Base-by-base conservation (phyloP, 1,140 invertebrate species). In the Brachionus manjavacas region DNA sequence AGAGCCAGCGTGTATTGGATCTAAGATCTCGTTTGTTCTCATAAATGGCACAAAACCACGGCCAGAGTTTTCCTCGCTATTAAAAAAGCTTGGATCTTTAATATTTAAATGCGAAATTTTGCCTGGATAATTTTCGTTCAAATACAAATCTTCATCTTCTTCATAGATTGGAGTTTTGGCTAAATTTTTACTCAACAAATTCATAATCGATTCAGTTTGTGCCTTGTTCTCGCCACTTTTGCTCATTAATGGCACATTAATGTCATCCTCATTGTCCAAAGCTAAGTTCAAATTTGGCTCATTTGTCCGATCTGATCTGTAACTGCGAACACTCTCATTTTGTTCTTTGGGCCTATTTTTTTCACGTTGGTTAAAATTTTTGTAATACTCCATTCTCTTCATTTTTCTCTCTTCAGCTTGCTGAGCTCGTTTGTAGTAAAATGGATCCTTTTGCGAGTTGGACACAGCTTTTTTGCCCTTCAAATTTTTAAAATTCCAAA, bases 31-130 rank as follows among this genome's bases (percentile, higher is more conserved):
- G 68, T 86, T 86, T 28, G 88, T 89, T 66, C 89, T 85, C 35
- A 87, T 87, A 86, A 89, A 89, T 31, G 89, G 89, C 35, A 89
- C 85, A 86, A 89, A 89, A 16, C 89, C 87, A 43, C 35, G 43
- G 11, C 85, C 66, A 25, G 78, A 80, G 20, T 39, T 52, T 16
- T 23, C 25, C 12, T 64, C 52, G 16, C 14, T 28, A 81, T 23
- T 81, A 8, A 55, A 64, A 35, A n/a, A 28, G n/a, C 14, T 49
- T 14, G 16, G 7, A 16, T 76, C 46, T 76, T 76, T 46, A 14
- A 76, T 25, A 43, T 76, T n/a, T 0, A 72, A 23, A 41, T 72
- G 39, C 43, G 31, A 43, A 9, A 25, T 72, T 12, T 72, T 41
- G 3, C 7, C 31, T 14, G 39, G 9, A 23, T 49, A 14, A 25